These are phyloP conservation scores for Tokudaia tokunoshimensis DNA, from an alignment of 2,797 vertebrate species.

Conservation along the genomic window DNA sequence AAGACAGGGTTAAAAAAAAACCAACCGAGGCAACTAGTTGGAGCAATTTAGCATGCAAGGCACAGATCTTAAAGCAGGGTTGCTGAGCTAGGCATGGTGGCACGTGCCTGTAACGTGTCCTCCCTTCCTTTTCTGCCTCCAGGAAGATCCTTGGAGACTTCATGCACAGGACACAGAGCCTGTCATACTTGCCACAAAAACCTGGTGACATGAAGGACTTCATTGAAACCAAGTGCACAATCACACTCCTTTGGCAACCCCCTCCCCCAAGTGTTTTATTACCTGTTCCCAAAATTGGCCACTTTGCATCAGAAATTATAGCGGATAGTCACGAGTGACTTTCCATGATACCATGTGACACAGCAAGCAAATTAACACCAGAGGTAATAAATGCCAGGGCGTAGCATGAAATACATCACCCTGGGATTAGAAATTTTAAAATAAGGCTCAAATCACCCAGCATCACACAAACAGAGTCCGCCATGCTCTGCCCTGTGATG, in stretches of 20 bases:
- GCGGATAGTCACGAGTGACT: constrained; percentile 40
- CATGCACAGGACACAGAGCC: background rate
- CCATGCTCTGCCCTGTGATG: background rate
- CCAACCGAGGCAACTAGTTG: background rate
- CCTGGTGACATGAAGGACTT: background rate
- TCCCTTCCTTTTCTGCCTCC: background rate
- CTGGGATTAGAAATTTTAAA: constrained; percentile 55
- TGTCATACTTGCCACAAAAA: background rate
- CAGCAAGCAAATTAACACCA: constrained; percentile 84
- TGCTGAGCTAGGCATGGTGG: background rate
- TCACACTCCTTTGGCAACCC: background rate
- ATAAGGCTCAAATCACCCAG: constrained; percentile 23
- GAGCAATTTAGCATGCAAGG: background rate
- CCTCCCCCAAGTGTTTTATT: background rate
- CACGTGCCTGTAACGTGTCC: no score
- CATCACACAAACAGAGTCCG: background rate
- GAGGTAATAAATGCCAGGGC: constrained; percentile 78
- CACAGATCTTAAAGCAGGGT: background rate
- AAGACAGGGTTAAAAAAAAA: background rate
- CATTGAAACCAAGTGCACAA: constrained; percentile 33
- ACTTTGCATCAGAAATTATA: constrained; percentile 81
- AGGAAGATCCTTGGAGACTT: constrained; percentile 31
- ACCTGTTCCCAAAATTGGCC: constrained; percentile 79
- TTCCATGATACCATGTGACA: constrained; percentile 76
- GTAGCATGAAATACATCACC: constrained; percentile 76